Evolutionary conservation across 2,113 vertebrate species (phyloP).

Genomic region (Fulica atra): DNA sequence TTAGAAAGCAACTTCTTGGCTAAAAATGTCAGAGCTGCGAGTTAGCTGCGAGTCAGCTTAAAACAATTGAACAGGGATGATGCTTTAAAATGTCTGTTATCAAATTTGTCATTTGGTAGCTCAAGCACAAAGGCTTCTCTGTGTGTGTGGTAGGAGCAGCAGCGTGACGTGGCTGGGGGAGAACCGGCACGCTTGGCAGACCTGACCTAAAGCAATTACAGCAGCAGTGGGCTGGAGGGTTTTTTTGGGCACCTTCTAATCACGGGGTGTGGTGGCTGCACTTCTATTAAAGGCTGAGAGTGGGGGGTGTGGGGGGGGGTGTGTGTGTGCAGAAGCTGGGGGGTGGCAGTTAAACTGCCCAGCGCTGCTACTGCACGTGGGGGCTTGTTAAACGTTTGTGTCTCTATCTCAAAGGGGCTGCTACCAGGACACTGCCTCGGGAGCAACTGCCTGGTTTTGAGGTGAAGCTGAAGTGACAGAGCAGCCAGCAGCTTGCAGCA

Average conservation of each 20-base stretch:
- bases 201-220: not conserved
- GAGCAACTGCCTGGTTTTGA: not conserved
- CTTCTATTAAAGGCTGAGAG: not conserved
- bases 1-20: not conserved
- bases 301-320: not conserved
- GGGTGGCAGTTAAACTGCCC: not conserved
- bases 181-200: not conserved
- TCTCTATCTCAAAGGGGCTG: not conserved
- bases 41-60: not conserved
- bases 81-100: not conserved
- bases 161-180: not conserved
- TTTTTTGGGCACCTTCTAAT: not conserved
- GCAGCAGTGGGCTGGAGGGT: not conserved
- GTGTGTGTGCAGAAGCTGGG: fast-evolving
- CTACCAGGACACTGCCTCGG: fast-evolving
- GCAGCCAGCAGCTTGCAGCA: not conserved
- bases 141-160: not conserved
- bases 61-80: not conserved
- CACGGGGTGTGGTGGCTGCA: not conserved
- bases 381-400: not conserved
- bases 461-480: not conserved
- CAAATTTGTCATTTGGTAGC: not conserved
- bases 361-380: fast-evolving
- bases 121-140: not conserved
- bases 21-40: not conserved